Percentiles rank a stretch among this genome's conserved stretches.
Conservation (phyloP, 2,888 invertebrate species). For the Steinernema carpocapsae region DNA sequence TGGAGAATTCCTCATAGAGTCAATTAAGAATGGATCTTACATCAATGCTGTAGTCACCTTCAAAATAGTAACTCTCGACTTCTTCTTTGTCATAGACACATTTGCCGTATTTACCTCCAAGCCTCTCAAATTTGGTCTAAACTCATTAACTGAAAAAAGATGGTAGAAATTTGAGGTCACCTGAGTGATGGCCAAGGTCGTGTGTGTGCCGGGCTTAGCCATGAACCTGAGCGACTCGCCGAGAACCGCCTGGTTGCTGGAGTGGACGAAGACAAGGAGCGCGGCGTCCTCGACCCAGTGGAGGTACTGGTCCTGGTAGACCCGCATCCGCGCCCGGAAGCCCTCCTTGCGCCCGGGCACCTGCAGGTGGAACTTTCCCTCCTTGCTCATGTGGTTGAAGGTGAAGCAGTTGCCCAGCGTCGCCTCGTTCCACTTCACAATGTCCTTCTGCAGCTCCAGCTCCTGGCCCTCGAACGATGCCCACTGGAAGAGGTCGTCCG, state of each 20-base stretch:
- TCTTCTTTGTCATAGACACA: conserved; percentile 41
- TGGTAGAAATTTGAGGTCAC: no score
- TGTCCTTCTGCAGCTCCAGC: conserved; percentile 37
- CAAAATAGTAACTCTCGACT: conserved; percentile 46
- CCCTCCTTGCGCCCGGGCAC: conserved; percentile 42
- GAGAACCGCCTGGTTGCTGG: conserved; percentile 37
- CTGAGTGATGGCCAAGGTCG: conserved; percentile 34
- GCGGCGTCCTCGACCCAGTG: conserved; percentile 42
- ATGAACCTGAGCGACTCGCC: conserved; percentile 42
- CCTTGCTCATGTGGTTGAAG: conserved; percentile 43
- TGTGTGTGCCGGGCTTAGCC: conserved; percentile 36
- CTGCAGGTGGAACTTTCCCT: conserved; percentile 39
- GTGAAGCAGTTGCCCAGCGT: conserved; percentile 51
- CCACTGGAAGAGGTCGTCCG: conserved; percentile 45
- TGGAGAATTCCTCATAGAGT: not conserved
- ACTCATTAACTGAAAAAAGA: no score
- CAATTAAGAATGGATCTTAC: no score
- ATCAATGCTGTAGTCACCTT: conserved; percentile 44
- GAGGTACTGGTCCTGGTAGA: conserved; percentile 44
- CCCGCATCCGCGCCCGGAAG: conserved; percentile 40
- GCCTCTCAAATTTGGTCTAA: conserved; percentile 37
- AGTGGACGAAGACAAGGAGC: conserved; percentile 40
- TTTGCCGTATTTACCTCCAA: conserved; percentile 44
- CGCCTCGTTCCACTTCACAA: conserved; percentile 39
- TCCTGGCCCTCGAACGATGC: conserved; percentile 42